phyloP scores from a whole-genome alignment of 2,888 invertebrate species.

The Monopis laevigella region DNA sequence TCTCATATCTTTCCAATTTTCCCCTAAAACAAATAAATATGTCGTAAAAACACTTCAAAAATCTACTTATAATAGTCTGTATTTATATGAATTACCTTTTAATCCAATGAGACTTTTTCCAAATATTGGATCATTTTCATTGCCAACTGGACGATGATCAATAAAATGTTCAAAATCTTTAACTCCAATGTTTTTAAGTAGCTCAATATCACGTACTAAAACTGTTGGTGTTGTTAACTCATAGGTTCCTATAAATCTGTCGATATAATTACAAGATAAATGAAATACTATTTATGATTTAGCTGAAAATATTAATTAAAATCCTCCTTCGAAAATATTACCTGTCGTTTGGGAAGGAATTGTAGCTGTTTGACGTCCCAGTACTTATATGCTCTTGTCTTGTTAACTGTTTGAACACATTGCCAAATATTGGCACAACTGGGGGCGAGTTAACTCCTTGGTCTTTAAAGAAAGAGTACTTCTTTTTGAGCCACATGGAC shows the following conservation, averaged over 20 bases:
- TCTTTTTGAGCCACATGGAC: slow-evolving; percentile 3
- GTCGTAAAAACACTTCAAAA: not conserved
- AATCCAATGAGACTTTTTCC: slow-evolving; percentile 43
- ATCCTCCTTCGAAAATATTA: slow-evolving; percentile 1
- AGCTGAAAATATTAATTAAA: no score
- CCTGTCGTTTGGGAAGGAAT: slow-evolving; percentile 4
- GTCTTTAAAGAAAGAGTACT: slow-evolving; percentile 6
- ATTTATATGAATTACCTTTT: slow-evolving; percentile 32
- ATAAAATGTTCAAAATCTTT: slow-evolving; percentile 65
- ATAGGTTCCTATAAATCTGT: slow-evolving; percentile 52
- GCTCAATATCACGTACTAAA: slow-evolving; percentile 47
- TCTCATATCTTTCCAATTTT: slow-evolving; percentile 44
- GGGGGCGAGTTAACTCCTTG: not conserved
- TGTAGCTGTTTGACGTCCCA: not conserved
- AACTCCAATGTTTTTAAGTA: slow-evolving; percentile 53
- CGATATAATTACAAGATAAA: not conserved
- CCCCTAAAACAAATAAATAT: slow-evolving; percentile 23
- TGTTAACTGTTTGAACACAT: not conserved
- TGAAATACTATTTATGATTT: no score
- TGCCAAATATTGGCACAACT: slow-evolving; percentile 8
- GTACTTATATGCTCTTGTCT: slow-evolving; percentile 2
- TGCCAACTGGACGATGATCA: slow-evolving; percentile 43
- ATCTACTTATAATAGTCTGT: not conserved
- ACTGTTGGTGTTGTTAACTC: slow-evolving; percentile 39
- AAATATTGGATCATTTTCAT: slow-evolving; percentile 52